Base-by-base conservation (phyloP, 1,140 invertebrate species). In the Drosophila miranda region DNA sequence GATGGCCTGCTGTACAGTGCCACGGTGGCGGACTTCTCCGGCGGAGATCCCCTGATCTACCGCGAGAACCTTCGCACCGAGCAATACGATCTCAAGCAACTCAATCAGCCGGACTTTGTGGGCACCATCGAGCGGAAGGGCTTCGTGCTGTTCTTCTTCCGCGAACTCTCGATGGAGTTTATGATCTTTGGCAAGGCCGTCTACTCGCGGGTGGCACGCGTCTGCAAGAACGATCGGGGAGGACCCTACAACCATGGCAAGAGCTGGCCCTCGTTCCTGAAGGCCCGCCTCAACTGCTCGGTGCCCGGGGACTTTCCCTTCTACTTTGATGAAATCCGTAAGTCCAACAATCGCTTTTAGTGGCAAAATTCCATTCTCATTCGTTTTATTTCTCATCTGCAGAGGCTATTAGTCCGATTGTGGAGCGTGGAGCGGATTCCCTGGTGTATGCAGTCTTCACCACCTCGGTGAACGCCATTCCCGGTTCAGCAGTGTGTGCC, bases 281-380 rank as follows among this genome's bases (percentile, higher is more conserved):
- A 99, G 93, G 95, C 97, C 28, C 94, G 98, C 67, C 94, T 99
- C 55, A 99, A 99, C 92, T 99, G 98, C 92, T 99, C 98, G 2
- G 94, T 99, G 71, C 96, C 97, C 44, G 97, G 97, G 79, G 97
- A 98, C 91, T 98, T 97, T 93, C 98, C 98, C 23, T 99, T 99
- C 92, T 98, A 98, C 92, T 99, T 99, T 92, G 97, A 99, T 93
- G 98, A 99, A 95, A 98, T 99, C 89, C 98, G 97, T 99, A 95
- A 97, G 97, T 96, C 2, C 43, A 13, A 23, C 46, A 52, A 21
- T 59, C 19, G 28, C 34, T 13, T 41, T 46, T 11, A 43, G 13
- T 7, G 44, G 14, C 64, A 49, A 14, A 8, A 43, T 11, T n/a
- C 13, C 14, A 48, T 56, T 42, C 19, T 44, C 26, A 59, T 34